Evolutionary conservation across 2,797 vertebrate genomes (phyloP).

Genomic region (Crax fasciolata): DNA sequence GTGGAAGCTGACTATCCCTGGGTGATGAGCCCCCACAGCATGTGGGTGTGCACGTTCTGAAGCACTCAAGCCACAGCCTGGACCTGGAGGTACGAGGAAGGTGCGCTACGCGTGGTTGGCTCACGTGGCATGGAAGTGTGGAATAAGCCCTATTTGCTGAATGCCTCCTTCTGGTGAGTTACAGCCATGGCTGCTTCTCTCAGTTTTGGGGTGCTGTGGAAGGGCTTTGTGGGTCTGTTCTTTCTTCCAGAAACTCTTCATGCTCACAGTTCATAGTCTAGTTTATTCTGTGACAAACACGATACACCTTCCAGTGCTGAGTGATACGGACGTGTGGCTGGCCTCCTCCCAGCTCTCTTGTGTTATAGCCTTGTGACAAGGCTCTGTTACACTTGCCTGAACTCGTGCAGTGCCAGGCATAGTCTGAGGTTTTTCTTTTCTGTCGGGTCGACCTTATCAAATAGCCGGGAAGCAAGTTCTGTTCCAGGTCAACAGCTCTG

Average conservation of each 20-base stretch:
- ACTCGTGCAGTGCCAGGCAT: background rate
- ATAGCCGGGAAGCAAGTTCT: background rate
- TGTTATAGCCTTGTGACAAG: background rate
- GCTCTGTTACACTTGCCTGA: background rate
- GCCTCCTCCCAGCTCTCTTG: background rate
- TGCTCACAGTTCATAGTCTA: background rate
- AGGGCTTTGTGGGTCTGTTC: background rate
- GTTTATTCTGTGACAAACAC: background rate
- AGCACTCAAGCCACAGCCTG: fast-evolving
- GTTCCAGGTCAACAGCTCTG: background rate
- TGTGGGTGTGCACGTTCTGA: background rate
- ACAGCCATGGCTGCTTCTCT: background rate
- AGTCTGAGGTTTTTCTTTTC: background rate
- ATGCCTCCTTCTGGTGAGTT: fast-evolving
- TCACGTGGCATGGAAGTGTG: fast-evolving
- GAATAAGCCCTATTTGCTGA: background rate
- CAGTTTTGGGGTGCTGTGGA: background rate
- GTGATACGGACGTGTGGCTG: background rate
- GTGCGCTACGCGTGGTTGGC: background rate
- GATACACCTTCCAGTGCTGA: background rate
- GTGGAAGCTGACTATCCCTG: background rate
- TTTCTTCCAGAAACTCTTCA: background rate
- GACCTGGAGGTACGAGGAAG: background rate
- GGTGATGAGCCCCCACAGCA: fast-evolving
- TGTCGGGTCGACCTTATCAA: background rate